A percentile compares a stretch with the other conserved stretches of the same genome.
These are phyloP conservation scores for Amphipoea lucens DNA, from an alignment of 2,888 invertebrate species.

Conservation along the genomic window DNA sequence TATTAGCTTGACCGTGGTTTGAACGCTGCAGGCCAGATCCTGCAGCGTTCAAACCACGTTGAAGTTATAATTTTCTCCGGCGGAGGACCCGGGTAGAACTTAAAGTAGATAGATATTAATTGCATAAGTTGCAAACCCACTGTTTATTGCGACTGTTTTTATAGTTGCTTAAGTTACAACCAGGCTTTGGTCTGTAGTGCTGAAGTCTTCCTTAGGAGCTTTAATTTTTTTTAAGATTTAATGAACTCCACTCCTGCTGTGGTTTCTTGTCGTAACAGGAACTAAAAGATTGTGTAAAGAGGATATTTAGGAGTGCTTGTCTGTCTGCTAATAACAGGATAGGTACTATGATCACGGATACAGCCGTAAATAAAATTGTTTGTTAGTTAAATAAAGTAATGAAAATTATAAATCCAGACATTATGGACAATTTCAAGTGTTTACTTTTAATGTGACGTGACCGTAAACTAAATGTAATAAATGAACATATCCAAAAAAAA, in stretches of 20 bases:
- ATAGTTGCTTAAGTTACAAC: slow-evolving; percentile 2
- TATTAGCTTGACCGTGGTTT: no score
- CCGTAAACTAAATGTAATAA: background rate
- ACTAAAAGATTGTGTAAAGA: background rate
- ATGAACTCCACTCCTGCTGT: background rate
- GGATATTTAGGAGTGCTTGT: background rate
- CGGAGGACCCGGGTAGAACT: background rate
- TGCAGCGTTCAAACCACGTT: slow-evolving; percentile 6
- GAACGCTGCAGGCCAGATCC: no score
- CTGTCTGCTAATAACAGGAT: background rate
- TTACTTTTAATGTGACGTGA: background rate
- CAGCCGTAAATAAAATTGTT: no score
- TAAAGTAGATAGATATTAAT: slow-evolving; percentile 20
- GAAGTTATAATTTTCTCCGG: slow-evolving; percentile 1
- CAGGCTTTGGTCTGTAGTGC: slow-evolving; percentile 4
- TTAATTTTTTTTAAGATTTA: background rate
- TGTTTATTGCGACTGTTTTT: slow-evolving; percentile 26
- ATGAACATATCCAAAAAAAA: no score
- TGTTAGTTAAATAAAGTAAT: no score
- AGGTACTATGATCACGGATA: background rate
- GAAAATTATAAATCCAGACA: no score
- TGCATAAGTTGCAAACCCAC: slow-evolving; percentile 17
- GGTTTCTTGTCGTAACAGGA: background rate
- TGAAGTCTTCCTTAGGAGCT: slow-evolving; percentile 13
- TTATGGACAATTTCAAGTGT: background rate